These are phyloP conservation scores for Coenonympha arcania DNA, from an alignment of 2,888 invertebrate species.

Conservation along the genomic window DNA sequence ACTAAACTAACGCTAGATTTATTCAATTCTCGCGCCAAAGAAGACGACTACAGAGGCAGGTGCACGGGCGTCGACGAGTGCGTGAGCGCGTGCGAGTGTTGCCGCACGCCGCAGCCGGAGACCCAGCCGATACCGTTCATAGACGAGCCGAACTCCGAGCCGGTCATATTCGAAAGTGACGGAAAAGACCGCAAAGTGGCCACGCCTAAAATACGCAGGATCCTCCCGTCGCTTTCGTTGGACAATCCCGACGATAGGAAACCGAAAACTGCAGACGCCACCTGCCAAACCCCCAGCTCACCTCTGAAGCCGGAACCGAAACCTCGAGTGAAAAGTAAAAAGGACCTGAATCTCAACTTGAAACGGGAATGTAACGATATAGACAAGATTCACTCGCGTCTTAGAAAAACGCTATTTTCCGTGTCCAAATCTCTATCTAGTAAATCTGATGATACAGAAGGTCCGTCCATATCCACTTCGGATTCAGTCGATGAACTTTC, in stretches of 20 bases:
- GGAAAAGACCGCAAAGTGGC: slow-evolving; percentile 42
- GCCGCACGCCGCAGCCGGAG: slow-evolving; percentile 64
- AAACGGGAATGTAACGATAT: slow-evolving; percentile 45
- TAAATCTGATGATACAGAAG: slow-evolving; percentile 58
- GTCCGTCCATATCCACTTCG: slow-evolving; percentile 54
- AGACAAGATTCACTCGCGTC: slow-evolving; percentile 49
- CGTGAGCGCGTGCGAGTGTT: slow-evolving; percentile 65
- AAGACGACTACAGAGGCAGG: slow-evolving; percentile 45
- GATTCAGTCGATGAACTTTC: slow-evolving; percentile 50
- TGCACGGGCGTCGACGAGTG: slow-evolving; percentile 61
- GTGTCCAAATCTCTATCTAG: slow-evolving; percentile 53
- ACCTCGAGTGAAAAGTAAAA: slow-evolving; percentile 31
- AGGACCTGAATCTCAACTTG: slow-evolving; percentile 49
- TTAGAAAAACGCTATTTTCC: slow-evolving; percentile 50
- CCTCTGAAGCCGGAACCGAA: slow-evolving; percentile 38
- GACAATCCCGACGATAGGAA: slow-evolving; percentile 51
- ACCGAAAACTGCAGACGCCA: slow-evolving; percentile 55
- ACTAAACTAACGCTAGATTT: slow-evolving; percentile 57
- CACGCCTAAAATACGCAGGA: slow-evolving; percentile 61
- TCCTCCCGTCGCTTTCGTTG: slow-evolving; percentile 61
- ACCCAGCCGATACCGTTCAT: slow-evolving; percentile 61
- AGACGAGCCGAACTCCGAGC: slow-evolving; percentile 64
- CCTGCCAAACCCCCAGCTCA: slow-evolving; percentile 56
- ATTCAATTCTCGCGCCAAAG: slow-evolving; percentile 42
- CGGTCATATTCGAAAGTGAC: slow-evolving; percentile 63